Evolutionary conservation across 2,113 vertebrate species (phyloP), one percentile per base, ranked within the genome.

Genomic region (Centropus bengalensis): DNA sequence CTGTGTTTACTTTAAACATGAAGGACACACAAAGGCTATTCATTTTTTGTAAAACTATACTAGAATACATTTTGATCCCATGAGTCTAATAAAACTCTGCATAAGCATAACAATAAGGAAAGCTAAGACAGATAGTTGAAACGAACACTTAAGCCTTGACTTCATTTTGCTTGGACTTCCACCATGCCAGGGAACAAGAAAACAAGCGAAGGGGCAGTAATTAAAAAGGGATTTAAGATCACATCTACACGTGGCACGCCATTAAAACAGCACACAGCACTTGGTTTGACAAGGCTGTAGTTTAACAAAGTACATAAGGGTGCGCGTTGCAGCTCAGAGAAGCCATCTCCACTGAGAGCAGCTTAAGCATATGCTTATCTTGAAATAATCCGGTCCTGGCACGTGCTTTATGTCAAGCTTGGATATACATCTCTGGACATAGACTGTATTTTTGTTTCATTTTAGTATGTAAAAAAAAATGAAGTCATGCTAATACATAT

Each of bases 41-140:
- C 42, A 86, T 86, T 91, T 88, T 89, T 89, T 83, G 33, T 78
- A 92, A 89, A 96, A 95, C 85, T 89, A 77, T 82, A n/a, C n/a
- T 17, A 40, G 87, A 94, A 94, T 78, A 90, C 56, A 86, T 91
- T 93, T 86, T 93, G 64, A 96, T 93, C 91, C 94, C 96, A 86
- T 14, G 88, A 95, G 93, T 78, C 91, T 89, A 91, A 95, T 94
- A 96, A 95, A 96, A 94, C 85, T 73, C 89, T 69, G 66, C 64
- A 93, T 95, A 96, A 97, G 81, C 93, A 94, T 88, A 93, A 94
- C 94, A 94, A 92, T 91, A 89, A 88, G 70, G 76, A 88, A 95
- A 89, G 79, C 76, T 44, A 89, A 88, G 89, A 91, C 55, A 42
- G 86, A 95, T 81, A 70, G 91, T 36, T 70, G 45, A 78, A 82